Evolutionary conservation across 2,888 invertebrate species (phyloP), one percentile per base, ranked within the genome.

Genomic region (Hybos culiciformis): DNA sequence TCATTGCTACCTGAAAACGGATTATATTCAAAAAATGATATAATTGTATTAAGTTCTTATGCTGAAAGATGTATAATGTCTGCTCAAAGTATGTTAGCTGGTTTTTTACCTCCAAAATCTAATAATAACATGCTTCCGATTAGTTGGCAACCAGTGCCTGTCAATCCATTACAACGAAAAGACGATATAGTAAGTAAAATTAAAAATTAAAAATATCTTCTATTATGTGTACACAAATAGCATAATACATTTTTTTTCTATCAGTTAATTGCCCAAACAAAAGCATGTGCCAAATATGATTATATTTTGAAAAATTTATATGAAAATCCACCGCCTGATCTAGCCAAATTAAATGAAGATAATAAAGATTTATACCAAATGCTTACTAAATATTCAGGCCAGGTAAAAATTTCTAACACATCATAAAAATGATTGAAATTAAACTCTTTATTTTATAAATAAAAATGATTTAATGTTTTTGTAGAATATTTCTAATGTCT

Each of bases 141-240:
- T 43, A 59, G 65, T 1, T 94, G 93, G 93, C 83, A 85, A 56
- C 93, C 93, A 0, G 78, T 92, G 46, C 86, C 93, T 7, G 78
- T 93, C 2, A 83, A 85, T 62, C 78, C 84, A 0, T 65, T 78
- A 21, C 85, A 90, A 0, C 70, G 71, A 42, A 56, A 70, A 37
- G 56, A 74, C 47, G 90, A 91, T 62, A 77, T 77, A 68, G 87
- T 86, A 70, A 65, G 69, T 59, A 15, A 15, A 31, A 29, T 8
- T 17, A n/a, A n/a, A n/a, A n/a, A n/a, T n/a, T n/a, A n/a, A n/a
- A n/a, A n/a, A n/a, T n/a, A n/a, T n/a, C n/a, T n/a, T n/a, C n/a
- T n/a, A n/a, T n/a, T n/a, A n/a, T n/a, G n/a, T n/a, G n/a, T n/a
- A n/a, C n/a, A n/a, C n/a, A n/a, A n/a, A n/a, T n/a, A n/a, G n/a